A percentile compares a stretch with the other conserved stretches of the same genome.
phyloP scores from a whole-genome alignment of 2,797 vertebrate species.

The Lepilemur septentrionalis region DNA sequence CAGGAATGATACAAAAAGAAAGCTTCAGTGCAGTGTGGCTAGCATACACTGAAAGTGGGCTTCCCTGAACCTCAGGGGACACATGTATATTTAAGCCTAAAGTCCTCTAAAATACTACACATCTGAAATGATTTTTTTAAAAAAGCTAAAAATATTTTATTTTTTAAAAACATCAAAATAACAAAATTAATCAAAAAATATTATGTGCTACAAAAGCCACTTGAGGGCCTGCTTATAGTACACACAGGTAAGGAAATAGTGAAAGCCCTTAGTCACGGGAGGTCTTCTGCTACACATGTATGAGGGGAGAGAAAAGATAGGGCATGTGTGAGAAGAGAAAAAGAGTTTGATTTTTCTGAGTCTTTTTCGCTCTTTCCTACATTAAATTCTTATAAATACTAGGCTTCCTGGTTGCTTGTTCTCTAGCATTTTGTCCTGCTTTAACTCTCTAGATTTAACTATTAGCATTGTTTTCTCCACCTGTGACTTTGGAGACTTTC shows the following conservation, averaged over 20 bases:
- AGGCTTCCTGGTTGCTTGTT: not conserved
- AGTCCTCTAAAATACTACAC: conserved; percentile 10
- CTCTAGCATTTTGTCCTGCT: not conserved
- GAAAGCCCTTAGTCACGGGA: not conserved
- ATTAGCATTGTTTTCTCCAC: not conserved
- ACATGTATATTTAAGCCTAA: not conserved
- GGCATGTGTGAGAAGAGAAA: not conserved
- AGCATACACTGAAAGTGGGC: not conserved
- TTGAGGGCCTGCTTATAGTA: not conserved
- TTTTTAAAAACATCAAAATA: not conserved
- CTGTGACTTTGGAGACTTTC: not conserved
- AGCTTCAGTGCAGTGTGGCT: not conserved
- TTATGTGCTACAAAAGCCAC: not conserved
- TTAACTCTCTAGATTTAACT: not conserved
- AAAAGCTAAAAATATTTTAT: not conserved
- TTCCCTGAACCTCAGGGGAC: not conserved
- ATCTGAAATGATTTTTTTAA: not conserved
- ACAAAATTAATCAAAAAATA: not conserved
- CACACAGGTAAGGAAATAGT: not conserved
- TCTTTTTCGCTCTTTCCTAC: not conserved
- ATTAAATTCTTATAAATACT: not conserved
- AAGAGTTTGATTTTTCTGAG: not conserved
- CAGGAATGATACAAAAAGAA: not conserved
- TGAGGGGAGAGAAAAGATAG: not conserved
- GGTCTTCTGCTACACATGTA: not conserved